phyloP scores from a whole-genome alignment of 2,113 vertebrate genomes.

The Sapajus apella region DNA sequence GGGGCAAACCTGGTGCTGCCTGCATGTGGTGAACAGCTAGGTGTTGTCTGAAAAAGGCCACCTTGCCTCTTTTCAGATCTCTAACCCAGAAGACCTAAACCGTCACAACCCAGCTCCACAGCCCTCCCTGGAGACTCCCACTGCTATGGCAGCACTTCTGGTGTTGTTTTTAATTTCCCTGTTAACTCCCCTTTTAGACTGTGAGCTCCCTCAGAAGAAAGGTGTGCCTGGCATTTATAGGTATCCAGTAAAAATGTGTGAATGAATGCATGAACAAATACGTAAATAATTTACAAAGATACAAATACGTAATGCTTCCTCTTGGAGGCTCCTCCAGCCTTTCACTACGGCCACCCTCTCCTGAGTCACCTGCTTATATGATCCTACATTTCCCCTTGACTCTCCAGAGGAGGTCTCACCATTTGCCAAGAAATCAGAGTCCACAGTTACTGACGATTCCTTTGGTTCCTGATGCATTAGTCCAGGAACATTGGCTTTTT shows the following conservation, averaged over 20 bases:
- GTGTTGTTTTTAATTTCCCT: neutral
- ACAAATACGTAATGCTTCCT: neutral
- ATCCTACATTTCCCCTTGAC: neutral
- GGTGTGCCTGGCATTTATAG: neutral
- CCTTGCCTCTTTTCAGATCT: neutral
- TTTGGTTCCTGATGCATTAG: neutral
- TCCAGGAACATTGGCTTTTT: neutral
- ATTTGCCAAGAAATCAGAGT: neutral
- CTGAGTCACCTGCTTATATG: neutral
- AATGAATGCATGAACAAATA: neutral
- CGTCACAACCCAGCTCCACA: neutral
- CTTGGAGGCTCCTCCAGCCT: neutral
- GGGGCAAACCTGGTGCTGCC: neutral
- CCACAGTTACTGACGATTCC: rapidly evolving
- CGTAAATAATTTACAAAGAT: neutral
- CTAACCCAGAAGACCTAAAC: neutral
- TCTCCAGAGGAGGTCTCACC: neutral
- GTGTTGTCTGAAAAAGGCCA: neutral
- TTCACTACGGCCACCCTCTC: neutral
- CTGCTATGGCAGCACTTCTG: neutral
- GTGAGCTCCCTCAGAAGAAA: neutral
- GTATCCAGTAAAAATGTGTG: neutral
- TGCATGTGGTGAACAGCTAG: neutral
- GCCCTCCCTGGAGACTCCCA: neutral
- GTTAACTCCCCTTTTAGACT: neutral